These are phyloP conservation scores for Megaceryle torquata DNA, from an alignment of 2,113 vertebrate species.

Conservation along the genomic window DNA sequence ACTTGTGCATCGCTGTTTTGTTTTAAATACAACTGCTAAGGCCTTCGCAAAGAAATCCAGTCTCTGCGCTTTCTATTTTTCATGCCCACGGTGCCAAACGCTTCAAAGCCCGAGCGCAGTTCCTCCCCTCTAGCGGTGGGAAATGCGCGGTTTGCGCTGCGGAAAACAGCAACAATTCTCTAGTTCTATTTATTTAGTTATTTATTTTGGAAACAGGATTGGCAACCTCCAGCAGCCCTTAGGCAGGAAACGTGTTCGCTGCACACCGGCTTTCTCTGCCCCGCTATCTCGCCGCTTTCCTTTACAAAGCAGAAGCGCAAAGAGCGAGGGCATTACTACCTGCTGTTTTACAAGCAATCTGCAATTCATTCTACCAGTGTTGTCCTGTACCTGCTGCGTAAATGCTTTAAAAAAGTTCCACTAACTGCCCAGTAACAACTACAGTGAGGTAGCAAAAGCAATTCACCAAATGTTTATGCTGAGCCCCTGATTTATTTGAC, in stretches of 20 bases:
- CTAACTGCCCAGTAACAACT: conserved; percentile 64
- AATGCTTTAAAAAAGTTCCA: conserved; percentile 66
- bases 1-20: not conserved
- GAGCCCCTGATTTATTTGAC: conserved; percentile 85
- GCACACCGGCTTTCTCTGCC: not conserved
- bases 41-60: not conserved
- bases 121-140: not conserved
- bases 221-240: not conserved
- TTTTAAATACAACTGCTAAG: not conserved
- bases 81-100: not conserved
- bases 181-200: no score
- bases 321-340: conserved; percentile 72
- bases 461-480: conserved; percentile 79
- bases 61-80: not conserved
- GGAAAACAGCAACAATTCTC: not conserved
- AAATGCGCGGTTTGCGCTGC: not conserved
- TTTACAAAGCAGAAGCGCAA: conserved; percentile 59
- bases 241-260: not conserved
- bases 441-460: conserved; percentile 73
- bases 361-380: conserved; percentile 67
- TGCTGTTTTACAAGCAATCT: conserved; percentile 79
- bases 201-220: not conserved
- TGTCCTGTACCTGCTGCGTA: conserved; percentile 77
- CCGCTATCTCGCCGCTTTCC: conserved; percentile 5
- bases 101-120: not conserved